Conservation (phyloP, 2,888 invertebrate species). For the Caenorhabditis sp. region DNA sequence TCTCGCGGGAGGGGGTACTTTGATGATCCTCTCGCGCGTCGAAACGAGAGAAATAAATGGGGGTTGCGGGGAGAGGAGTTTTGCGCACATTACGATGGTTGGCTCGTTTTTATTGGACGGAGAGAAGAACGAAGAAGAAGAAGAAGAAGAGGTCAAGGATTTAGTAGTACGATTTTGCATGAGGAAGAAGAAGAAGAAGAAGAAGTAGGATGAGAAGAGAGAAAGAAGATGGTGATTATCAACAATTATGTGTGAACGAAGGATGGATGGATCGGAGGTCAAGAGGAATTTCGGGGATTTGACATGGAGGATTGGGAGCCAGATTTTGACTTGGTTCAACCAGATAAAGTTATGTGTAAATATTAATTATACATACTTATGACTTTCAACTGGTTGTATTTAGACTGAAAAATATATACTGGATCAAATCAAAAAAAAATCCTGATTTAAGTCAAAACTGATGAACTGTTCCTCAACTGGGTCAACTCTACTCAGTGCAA, state of each 20-base stretch:
- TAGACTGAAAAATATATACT: no score
- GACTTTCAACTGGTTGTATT: no score
- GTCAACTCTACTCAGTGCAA: no score
- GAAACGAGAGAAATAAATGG: neutral
- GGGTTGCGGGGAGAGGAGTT: neutral
- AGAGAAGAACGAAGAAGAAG: neutral
- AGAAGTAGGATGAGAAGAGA: constrained; percentile 9
- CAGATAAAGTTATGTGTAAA: no score
- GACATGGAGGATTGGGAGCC: constrained; percentile 3
- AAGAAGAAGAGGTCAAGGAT: neutral
- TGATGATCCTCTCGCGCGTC: no score
- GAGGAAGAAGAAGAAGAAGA: neutral
- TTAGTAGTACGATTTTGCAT: neutral
- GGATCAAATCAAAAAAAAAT: no score
- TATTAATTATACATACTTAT: no score
- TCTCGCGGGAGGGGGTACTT: no score
- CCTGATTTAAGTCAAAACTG: no score
- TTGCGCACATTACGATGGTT: neutral
- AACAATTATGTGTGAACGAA: constrained; percentile 12
- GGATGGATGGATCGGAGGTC: constrained; percentile 10
- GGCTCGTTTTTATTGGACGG: neutral
- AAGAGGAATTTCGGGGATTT: no score
- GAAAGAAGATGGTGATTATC: constrained; percentile 17
- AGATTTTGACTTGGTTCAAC: no score
- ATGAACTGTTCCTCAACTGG: no score